Conservation (phyloP, 2,888 invertebrate species). For the Notocelia uddmanniana region DNA sequence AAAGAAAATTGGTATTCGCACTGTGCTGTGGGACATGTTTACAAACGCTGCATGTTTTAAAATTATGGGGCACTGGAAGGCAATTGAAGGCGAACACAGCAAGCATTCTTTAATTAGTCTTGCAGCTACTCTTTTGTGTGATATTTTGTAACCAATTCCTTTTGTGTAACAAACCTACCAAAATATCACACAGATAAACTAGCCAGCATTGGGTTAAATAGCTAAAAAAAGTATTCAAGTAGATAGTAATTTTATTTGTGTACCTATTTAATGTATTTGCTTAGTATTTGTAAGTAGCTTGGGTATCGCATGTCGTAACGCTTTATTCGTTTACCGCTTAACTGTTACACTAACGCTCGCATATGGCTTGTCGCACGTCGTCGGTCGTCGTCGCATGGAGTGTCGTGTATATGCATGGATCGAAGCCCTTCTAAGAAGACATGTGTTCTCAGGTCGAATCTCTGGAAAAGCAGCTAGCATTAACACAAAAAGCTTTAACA, state of each 20-base stretch:
- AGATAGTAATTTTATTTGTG: neutral
- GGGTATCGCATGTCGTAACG: constrained; percentile 56
- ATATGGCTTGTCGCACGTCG: constrained; percentile 56
- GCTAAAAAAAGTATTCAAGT: neutral
- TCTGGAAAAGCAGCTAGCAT: constrained; percentile 84
- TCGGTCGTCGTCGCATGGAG: constrained; percentile 65
- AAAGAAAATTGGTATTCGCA: neutral
- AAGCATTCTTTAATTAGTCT: neutral
- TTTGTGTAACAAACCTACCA: neutral
- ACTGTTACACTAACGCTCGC: constrained; percentile 58
- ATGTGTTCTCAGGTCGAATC: constrained; percentile 86
- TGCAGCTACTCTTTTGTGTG: neutral
- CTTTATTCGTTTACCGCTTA: constrained; percentile 62
- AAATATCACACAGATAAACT: neutral
- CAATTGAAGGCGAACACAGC: neutral
- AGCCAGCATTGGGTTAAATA: neutral
- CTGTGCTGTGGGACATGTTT: neutral
- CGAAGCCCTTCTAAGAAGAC: constrained; percentile 73
- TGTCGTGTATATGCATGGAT: constrained; percentile 70
- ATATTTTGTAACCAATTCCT: neutral
- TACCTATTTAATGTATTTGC: neutral
- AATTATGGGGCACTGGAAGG: neutral
- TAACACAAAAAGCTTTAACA: constrained; percentile 84
- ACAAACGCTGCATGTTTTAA: neutral
- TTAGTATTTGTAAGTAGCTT: constrained; percentile 56